Evolutionary conservation across 2,888 invertebrate species (phyloP), one percentile per base, ranked within the genome.

Genomic region (Notodonta ziczac): DNA sequence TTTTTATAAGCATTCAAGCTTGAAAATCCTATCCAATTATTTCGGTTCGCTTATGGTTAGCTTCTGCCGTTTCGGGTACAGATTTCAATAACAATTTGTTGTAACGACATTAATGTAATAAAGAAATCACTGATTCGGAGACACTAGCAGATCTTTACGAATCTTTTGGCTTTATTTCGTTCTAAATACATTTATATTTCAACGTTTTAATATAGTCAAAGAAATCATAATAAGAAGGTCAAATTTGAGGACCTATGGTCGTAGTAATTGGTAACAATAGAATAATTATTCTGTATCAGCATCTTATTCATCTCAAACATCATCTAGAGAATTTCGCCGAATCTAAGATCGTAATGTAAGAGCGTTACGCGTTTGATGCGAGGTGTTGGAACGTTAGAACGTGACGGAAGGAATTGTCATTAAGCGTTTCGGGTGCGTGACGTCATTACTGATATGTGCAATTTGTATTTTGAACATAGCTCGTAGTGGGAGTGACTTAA

Each of bases 361-460:
- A 63, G 66, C 63, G 67, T n/a, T 57, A 24, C 40, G 51, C 42
- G 53, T 9, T 56, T 46, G 51, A 55, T 42, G 42, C 68, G 67
- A 73, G 65, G 70, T 66, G 65, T 70, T 66, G 69, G 65, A 60
- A 59, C 61, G 67, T 71, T 66, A 73, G 65, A 69, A 69, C 69
- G 70, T 67, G 66, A 72, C 72, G 76, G 74, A 77, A 76, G 74
- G 67, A 76, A 80, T 70, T 72, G 65, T 66, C 71, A 73, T 73
- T 69, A 71, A 72, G 69, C 68, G 69, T 72, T 78, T 73, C 68
- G 70, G 62, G 70, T 72, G 69, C 72, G 14, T 50, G 24, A 24
- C 24, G 24, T 24, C 24, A 24, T 24, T 24, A 24, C 24, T 24
- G 24, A 24, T 24, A 24, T 24, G 1, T 24, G 24, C 24, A 24